Evolutionary conservation across 2,797 vertebrate genomes (phyloP), one percentile per base, ranked within the genome.

Genomic region (Chelonia mydas): DNA sequence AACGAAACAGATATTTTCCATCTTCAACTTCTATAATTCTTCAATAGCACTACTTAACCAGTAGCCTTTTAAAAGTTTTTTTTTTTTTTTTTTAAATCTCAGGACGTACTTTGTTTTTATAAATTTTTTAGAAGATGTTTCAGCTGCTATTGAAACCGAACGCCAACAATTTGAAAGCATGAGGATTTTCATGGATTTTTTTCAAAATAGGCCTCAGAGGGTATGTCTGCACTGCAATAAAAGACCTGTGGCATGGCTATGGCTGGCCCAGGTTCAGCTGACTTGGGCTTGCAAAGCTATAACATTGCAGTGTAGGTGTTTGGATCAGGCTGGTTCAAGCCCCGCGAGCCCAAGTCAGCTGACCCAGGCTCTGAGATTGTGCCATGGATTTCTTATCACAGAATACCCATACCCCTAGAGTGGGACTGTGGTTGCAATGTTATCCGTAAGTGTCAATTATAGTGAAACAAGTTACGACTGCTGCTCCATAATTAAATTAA

Each of bases 51-150:
- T 81, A 59, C 41, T 81, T 17, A 68, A 84, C 37, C 23, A 61
- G 88, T 50, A 54, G 51, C 10, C 51, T 57, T 68, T 68, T 85
- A 25, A 1, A 7, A 68, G 2, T 5, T 16, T 61, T n/a, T 15
- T 2, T n/a, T 17, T 65, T 8, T 33, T 65, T 33, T 15, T 93
- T 78, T 50, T 0, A 0, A 50, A 10, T 83, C 10, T 65, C 1
- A 0, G 7, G 49, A 17, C 27, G 5, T 23, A 2, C 0, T 8
- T 47, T 68, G 31, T 54, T 37, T 37, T 65, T n/a, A 37, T 37
- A 19, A 1, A 7, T 9, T 65, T 61, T 11, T 83, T 93, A 79
- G 85, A 81, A 15, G 68, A 57, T 12, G 10, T 41, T 88, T 21
- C 81, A n/a, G 25, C 51, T 81, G 86, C 1, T 49, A 0, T 9